A percentile compares a stretch with the other conserved stretches of the same genome.
phyloP scores from a whole-genome alignment of 2,797 vertebrate genomes.

The Babyrousa celebensis region DNA sequence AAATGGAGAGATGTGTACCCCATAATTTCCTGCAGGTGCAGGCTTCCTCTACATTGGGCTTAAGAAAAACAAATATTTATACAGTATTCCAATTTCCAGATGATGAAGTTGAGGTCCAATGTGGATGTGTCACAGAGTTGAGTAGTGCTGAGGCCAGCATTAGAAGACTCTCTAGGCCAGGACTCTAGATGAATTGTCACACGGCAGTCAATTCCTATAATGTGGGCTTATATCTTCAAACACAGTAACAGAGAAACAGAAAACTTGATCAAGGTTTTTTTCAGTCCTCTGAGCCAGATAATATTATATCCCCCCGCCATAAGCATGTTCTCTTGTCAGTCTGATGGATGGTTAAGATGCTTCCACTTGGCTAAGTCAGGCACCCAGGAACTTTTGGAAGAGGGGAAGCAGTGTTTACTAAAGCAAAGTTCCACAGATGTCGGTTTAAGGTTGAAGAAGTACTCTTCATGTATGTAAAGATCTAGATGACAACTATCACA shows the following conservation, averaged over 20 bases:
- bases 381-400: neutral
- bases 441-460: neutral
- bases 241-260: constrained; percentile 26
- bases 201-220: neutral
- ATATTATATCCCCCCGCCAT: neutral
- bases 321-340: neutral
- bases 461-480: neutral
- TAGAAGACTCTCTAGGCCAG: neutral
- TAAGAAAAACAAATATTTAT: neutral
- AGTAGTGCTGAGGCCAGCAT: neutral
- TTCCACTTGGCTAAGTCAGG: neutral
- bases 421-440: neutral
- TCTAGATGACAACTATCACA: neutral
- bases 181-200: neutral
- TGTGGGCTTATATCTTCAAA: neutral
- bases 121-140: constrained; percentile 4
- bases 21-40: constrained; percentile 8
- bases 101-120: neutral
- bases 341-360: neutral
- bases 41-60: constrained; percentile 25
- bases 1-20: neutral
- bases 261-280: neutral
- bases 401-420: neutral
- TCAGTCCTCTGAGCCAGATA: neutral
- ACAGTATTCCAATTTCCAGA: neutral